phyloP scores from a whole-genome alignment of 2,113 vertebrate genomes.

The Centrocercus urophasianus region DNA sequence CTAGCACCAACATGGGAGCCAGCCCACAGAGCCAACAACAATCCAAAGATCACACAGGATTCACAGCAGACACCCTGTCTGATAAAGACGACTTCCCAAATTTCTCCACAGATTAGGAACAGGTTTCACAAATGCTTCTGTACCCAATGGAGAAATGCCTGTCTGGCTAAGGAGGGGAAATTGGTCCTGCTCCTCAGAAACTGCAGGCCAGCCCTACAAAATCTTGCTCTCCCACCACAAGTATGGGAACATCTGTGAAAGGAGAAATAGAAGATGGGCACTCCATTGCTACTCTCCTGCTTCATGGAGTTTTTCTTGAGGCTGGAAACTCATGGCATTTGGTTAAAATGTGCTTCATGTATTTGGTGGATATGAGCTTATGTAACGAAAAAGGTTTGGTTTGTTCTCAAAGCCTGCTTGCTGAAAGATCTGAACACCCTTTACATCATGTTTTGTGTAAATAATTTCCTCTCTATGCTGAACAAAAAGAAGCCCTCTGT shows the following conservation, averaged over 20 bases:
- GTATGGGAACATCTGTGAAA: background rate
- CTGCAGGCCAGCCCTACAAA: background rate
- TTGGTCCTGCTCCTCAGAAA: background rate
- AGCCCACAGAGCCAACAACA: background rate
- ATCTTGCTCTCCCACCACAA: background rate
- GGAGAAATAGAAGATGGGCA: background rate
- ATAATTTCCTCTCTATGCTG: background rate
- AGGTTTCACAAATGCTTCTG: background rate
- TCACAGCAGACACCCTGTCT: background rate
- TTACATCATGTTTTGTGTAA: background rate
- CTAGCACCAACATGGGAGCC: background rate
- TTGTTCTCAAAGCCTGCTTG: conserved; percentile 34
- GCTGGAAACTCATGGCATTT: background rate
- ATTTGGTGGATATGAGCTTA: background rate
- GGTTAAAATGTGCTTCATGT: background rate
- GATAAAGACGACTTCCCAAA: background rate
- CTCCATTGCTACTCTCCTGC: background rate
- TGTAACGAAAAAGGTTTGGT: conserved; percentile 21
- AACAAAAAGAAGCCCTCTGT: background rate
- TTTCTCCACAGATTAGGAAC: background rate
- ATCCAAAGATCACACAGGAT: rapidly evolving
- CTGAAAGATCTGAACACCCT: background rate
- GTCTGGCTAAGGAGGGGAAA: background rate
- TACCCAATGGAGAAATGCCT: background rate
- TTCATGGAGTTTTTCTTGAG: background rate